A percentile compares a stretch with the other conserved stretches of the same genome.
Evolutionary conservation across 2,113 vertebrate genomes (phyloP).

Genomic region (Mustela lutreola): DNA sequence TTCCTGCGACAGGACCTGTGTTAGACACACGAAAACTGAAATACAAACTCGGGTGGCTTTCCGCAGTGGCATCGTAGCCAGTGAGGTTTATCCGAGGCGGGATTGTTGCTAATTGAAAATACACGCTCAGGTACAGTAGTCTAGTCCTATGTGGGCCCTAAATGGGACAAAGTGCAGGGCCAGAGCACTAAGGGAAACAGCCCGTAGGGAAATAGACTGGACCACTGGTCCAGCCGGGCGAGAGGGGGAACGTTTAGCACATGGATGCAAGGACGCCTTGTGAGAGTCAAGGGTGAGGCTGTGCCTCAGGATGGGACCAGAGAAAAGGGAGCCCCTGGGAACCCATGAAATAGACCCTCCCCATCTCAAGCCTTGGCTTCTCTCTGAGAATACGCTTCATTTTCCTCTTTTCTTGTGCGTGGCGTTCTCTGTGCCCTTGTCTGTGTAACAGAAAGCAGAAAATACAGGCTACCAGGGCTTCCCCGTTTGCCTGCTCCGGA

Average conservation of each 20-base stretch:
- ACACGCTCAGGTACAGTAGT: neutral
- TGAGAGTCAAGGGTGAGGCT: neutral
- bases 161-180: neutral
- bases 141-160: neutral
- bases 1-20: neutral
- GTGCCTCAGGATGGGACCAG: neutral
- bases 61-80: no score
- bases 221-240: neutral
- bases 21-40: neutral
- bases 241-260: neutral
- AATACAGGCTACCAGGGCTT: neutral
- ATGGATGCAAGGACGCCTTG: neutral
- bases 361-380: neutral
- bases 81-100: no score
- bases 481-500: neutral
- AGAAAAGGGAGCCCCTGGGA: neutral
- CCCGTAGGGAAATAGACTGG: neutral
- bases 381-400: neutral
- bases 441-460: neutral
- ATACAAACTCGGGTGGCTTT: neutral
- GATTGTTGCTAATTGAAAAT: neutral
- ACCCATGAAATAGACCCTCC: neutral
- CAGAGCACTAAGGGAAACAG: neutral
- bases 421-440: neutral
- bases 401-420: neutral